Evolutionary conservation across 2,888 invertebrate species (phyloP), one percentile per base, ranked within the genome.

Genomic region (Lepeophtheirus nordmannii): DNA sequence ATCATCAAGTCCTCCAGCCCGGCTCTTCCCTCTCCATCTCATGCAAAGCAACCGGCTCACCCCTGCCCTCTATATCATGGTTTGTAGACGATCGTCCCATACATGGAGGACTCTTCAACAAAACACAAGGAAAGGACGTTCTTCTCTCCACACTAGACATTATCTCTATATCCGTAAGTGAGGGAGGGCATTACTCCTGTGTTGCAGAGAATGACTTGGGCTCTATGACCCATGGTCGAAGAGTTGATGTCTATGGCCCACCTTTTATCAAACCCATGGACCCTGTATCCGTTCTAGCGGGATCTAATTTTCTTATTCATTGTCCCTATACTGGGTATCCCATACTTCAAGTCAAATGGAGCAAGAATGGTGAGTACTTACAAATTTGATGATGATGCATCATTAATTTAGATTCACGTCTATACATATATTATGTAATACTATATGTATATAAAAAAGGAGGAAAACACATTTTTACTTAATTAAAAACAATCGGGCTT

Each of bases 321-420:
- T 69, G 69, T 46, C 41, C 68, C 0, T 68, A 67, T 12, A 65
- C 67, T 1, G 69, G 69, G 10, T 69, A 65, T 53, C 69, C 69
- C 7, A 69, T 69, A 9, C 67, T 68, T 20, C 62, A 65, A 30
- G 67, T 69, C 10, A 67, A 67, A 22, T 69, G 69, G 69, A 67
- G 67, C 39, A 68, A 67, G 61, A 67, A 67, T 14, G 69, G 69
- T 69, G 62, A 62, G 67, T n/a, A 38, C n/a, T n/a, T n/a, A n/a
- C n/a, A n/a, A n/a, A n/a, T 5, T 14, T 17, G 9, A 20, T 23
- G 5, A n/a, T n/a, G 30, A 30, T 30, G 30, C 30, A 30, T 30
- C 30, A 7, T 30, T 30, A 5, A 30, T 30, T 30, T 30, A 7
- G 30, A 30, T 30, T 30, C 30, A 30, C 30, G 30, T 30, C 3